A percentile compares a stretch with the other conserved stretches of the same genome.
These are phyloP conservation scores for Apodemia mormo DNA, from an alignment of 2,888 invertebrate species.

Conservation along the genomic window DNA sequence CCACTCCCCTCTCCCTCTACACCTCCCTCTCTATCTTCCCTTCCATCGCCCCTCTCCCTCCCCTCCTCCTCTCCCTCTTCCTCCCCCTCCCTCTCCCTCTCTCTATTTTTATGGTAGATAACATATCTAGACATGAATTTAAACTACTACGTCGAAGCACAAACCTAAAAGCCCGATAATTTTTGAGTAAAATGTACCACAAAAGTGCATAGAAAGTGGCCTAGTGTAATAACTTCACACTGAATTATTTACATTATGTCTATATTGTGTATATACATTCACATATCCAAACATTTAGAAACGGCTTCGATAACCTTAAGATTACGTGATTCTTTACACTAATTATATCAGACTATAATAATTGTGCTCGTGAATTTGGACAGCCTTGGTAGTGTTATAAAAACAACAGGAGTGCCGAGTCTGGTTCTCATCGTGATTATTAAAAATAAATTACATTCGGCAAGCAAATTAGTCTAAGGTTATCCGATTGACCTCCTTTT, in stretches of 20 bases:
- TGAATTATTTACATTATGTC: background rate
- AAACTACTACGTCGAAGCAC: too few relatives aligned
- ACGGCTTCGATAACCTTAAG: slow-evolving; percentile 1
- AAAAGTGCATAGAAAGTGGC: too few relatives aligned
- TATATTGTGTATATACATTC: background rate
- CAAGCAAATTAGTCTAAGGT: slow-evolving; percentile 4
- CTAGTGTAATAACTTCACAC: too few relatives aligned
- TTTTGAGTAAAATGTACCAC: too few relatives aligned
- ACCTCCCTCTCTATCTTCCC: too few relatives aligned
- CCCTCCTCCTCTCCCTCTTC: too few relatives aligned
- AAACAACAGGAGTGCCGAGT: slow-evolving; percentile 2
- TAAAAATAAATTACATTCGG: slow-evolving; percentile 9
- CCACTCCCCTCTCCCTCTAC: too few relatives aligned
- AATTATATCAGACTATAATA: background rate
- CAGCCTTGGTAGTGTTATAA: background rate
- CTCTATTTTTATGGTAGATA: too few relatives aligned
- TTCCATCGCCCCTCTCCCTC: too few relatives aligned
- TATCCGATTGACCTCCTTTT: slow-evolving; percentile 10
- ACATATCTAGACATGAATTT: too few relatives aligned
- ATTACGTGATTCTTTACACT: slow-evolving; percentile 5
- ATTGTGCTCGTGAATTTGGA: slow-evolving; percentile 2
- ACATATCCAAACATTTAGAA: background rate
- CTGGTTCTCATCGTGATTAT: slow-evolving; percentile 8
- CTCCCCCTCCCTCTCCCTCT: too few relatives aligned
- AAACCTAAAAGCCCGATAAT: too few relatives aligned